These are phyloP conservation scores for Malurus leucopterus DNA, from an alignment of 2,797 vertebrate species.

Conservation along the genomic window DNA sequence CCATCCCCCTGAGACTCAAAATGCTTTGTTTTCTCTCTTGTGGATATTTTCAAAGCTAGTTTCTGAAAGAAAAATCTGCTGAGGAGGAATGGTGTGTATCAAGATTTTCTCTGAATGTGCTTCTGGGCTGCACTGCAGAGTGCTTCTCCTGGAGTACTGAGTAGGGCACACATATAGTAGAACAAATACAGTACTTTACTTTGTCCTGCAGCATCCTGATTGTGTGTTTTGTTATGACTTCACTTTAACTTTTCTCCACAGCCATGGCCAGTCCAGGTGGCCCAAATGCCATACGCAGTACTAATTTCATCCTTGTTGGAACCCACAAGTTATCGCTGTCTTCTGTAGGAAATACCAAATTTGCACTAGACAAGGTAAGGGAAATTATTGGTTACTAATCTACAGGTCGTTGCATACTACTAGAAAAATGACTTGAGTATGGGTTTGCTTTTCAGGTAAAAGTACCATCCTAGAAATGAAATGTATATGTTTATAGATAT, in stretches of 20 bases:
- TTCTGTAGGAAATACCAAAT: slow-evolving; percentile 84
- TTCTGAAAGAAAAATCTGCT: not conserved
- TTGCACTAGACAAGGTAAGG: slow-evolving; percentile 89
- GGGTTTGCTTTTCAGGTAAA: not conserved
- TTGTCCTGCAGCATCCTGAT: not conserved
- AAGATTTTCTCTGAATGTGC: not conserved
- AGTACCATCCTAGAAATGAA: not conserved
- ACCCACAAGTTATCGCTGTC: slow-evolving; percentile 84
- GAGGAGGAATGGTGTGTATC: not conserved
- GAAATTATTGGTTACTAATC: not conserved
- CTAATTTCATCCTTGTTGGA: slow-evolving; percentile 87
- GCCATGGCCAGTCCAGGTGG: slow-evolving; percentile 90
- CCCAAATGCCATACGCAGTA: slow-evolving; percentile 88
- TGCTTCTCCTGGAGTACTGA: not conserved
- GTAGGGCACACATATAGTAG: not conserved
- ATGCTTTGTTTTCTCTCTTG: not conserved
- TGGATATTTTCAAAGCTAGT: not conserved
- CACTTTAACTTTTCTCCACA: slow-evolving; percentile 42
- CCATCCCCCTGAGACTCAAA: not conserved
- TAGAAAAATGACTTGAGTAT: not conserved
- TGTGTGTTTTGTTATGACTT: not conserved
- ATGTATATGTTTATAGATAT: not conserved
- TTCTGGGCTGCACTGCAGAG: not conserved
- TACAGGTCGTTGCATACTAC: not conserved
- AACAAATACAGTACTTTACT: not conserved